phyloP scores from a whole-genome alignment of 2,888 invertebrate species.

The Sinhomidia bicolor region DNA sequence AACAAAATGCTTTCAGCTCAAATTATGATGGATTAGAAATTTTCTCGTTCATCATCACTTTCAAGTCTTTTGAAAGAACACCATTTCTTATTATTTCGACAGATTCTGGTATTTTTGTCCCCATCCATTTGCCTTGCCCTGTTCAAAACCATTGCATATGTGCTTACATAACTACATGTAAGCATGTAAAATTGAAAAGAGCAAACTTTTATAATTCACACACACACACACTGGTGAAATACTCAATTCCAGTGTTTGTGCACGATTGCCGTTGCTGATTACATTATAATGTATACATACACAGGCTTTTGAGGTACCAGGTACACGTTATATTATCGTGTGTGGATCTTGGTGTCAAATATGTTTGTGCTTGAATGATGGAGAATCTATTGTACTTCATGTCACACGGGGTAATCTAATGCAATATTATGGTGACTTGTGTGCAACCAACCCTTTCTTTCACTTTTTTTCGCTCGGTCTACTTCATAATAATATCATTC shows the following conservation, averaged over 20 bases:
- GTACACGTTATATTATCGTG: conserved; percentile 31
- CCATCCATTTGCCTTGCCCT: conserved; percentile 17
- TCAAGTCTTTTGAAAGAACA: conserved; percentile 50
- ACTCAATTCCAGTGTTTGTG: conserved; percentile 23
- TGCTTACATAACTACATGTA: neutral
- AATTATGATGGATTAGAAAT: conserved; percentile 72
- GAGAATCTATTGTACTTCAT: conserved; percentile 54
- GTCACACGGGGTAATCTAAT: conserved; percentile 16
- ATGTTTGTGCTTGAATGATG: conserved; percentile 48
- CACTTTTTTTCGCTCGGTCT: neutral
- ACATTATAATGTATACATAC: no score
- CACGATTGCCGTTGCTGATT: conserved; percentile 42
- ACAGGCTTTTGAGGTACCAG: no score
- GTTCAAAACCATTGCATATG: neutral
- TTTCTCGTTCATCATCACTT: conserved; percentile 76
- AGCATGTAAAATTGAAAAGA: conserved; percentile 3
- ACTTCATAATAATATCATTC: conserved; percentile 47
- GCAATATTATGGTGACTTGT: conserved; percentile 52
- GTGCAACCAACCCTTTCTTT: conserved; percentile 59
- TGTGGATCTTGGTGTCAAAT: conserved; percentile 59
- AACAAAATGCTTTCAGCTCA: conserved; percentile 50
- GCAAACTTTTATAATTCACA: neutral
- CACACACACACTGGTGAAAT: no score
- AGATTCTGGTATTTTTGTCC: conserved; percentile 61
- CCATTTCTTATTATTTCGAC: conserved; percentile 64